A percentile compares a stretch with the other conserved stretches of the same genome.
Evolutionary conservation across 2,888 invertebrate genomes (phyloP).

Genomic region (Rhamphomyia laevipes): DNA sequence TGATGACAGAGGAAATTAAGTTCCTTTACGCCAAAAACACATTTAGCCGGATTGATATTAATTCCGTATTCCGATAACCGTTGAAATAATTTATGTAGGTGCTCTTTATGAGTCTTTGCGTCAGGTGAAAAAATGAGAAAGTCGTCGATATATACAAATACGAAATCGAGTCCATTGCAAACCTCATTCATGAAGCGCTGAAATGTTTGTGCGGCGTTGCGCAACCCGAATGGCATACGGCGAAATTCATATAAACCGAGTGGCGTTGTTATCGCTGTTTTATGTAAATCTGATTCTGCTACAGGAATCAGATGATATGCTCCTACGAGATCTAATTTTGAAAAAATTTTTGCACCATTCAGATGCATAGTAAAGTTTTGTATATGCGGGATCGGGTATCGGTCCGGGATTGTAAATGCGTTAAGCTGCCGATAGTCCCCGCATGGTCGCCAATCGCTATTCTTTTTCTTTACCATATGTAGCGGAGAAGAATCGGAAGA

Average conservation of each 20-base stretch:
- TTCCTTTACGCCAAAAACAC: neutral
- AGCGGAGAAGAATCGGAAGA: conserved; percentile 2
- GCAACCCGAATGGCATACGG: conserved; percentile 24
- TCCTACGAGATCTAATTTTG: conserved; percentile 2
- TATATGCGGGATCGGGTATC: conserved; percentile 6
- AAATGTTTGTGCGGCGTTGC: conserved; percentile 25
- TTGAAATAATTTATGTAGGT: neutral
- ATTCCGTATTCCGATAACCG: neutral
- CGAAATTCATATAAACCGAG: conserved; percentile 25
- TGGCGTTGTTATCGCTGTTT: conserved; percentile 20
- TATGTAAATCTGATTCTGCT: neutral
- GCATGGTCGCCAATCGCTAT: conserved; percentile 5
- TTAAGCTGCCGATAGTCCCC: conserved; percentile 6
- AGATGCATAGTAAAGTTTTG: neutral
- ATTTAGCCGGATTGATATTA: neutral
- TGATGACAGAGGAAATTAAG: neutral
- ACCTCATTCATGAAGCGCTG: conserved; percentile 22
- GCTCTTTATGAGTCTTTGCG: neutral
- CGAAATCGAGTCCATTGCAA: neutral
- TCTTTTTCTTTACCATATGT: conserved; percentile 1
- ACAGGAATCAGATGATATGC: conserved; percentile 19
- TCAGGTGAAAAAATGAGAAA: neutral
- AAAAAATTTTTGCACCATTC: conserved; percentile 1
- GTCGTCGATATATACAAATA: neutral
- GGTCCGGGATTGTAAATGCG: conserved; percentile 3